Base-by-base conservation (phyloP, 1,140 invertebrate species). In the Tribolium madens region DNA sequence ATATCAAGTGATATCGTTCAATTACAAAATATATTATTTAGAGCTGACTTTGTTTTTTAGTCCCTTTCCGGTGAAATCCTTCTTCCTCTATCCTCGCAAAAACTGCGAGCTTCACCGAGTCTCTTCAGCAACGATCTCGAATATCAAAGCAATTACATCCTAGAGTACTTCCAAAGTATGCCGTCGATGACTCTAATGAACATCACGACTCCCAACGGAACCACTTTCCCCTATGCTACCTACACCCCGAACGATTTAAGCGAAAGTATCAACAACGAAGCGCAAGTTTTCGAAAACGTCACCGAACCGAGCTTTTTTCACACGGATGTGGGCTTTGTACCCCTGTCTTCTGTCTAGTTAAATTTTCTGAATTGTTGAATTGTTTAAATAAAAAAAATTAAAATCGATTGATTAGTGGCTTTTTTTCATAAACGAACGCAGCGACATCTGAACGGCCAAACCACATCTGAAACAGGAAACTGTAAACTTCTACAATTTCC, bases 1-100 rank as follows among this genome's bases (percentile, higher is more conserved):
- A 79, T 77, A 79, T 79, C 78, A 76, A 79, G 75, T 80, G 77
- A 78, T 80, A 78, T 80, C 70, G 74, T 78, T 80, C 76, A 78
- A 76, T 78, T 78, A 75, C 15, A 76, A 53, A 80, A 73, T 80
- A 79, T 76, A 80, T 79, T 31, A 79, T 76, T 80, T 80, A 80
- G 57, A 64, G 74, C 75, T 77, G 77, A 75, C 46, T 15, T 14
- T 15, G 57, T 69, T 14, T 73, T 73, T 64, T 64, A 64, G 21
- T 10, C 15, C 17, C 52, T 26, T 26, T 17, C 10, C 26, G 57
- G 26, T 12, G 57, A 64, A 21, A 10, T 64, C 57, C 31, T 64
- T 12, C 26, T 64, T 9, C 57, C 57, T 12, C 57, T 64, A 4
- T 64, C 57, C 57, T 64, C 57, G 10, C 57, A 64, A 26, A 64